Base-by-base conservation (phyloP, 1,140 invertebrate species). In the Macrosteles quadrilineatus region DNA sequence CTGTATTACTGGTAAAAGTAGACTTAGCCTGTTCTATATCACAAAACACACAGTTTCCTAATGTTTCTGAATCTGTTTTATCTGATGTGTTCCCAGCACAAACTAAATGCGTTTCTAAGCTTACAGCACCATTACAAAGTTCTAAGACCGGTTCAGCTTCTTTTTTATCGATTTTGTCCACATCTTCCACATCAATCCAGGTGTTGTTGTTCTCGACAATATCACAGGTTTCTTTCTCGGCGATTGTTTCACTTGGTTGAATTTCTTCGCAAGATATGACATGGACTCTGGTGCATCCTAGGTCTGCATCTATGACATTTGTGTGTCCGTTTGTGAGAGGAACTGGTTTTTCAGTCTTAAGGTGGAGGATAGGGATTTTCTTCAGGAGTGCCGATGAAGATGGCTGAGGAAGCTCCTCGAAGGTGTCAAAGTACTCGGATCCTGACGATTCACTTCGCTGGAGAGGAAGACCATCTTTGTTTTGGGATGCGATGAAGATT, bases 21-120 rank as follows among this genome's bases (percentile, higher is more conserved):
- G 55, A 59, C 27, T 59, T 59, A 27, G 23, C 23, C 27, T 59
- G 55, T 30, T 59, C 55, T 6, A 59, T 59, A 29, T 59, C 55
- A 59, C 55, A 59, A 23, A 59, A 59, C 12, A 59, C 55, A 59
- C 55, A 59, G 27, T 36, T 36, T 6, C 32, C 32, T 36, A 36
- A 4, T 14, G 14, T 4, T 36, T 36, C 32, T 36, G 32, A 36
- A 4, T 6, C 32, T 14, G 14, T 14, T 14, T 36, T 14, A 36
- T 36, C 32, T 36, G 32, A 36, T 6, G 4, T 6, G 4, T 4
- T 36, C 4, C 32, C 32, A 36, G 32, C 4, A n/a, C n/a, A n/a
- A n/a, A n/a, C n/a, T n/a, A n/a, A n/a, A 36, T 6, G 32, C 14
- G 32, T 36, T 36, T 36, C 32, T 36, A 36, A 36, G 14, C 32